Percentiles rank a stretch among this genome's conserved stretches.
phyloP scores from a whole-genome alignment of 2,888 invertebrate genomes.

The Erebia ligea region DNA sequence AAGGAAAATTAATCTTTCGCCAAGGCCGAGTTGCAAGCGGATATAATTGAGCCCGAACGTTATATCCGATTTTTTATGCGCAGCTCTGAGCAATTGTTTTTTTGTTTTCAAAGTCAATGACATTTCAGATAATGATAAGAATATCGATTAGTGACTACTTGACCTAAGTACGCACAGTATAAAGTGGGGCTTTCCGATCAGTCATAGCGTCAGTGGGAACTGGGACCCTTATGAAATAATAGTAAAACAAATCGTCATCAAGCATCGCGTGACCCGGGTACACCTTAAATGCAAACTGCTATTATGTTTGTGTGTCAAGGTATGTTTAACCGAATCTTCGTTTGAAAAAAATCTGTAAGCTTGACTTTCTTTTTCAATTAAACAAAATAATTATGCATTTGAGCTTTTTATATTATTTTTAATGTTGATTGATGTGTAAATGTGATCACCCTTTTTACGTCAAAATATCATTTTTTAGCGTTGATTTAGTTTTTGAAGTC shows the following conservation, averaged over 20 bases:
- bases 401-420: too few relatives aligned
- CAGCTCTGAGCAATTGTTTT: constrained; percentile 9
- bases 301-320: too few relatives aligned
- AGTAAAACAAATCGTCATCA: too few relatives aligned
- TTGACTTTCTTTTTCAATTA: background rate
- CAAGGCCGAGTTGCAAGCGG: constrained; percentile 31
- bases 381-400: too few relatives aligned
- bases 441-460: too few relatives aligned
- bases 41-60: constrained; percentile 22
- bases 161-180: background rate
- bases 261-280: background rate
- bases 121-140: background rate
- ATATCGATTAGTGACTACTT: constrained; percentile 10
- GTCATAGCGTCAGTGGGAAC: background rate
- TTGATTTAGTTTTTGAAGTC: too few relatives aligned
- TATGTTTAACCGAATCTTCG: background rate
- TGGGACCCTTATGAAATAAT: background rate
- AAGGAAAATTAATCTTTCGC: constrained; percentile 34
- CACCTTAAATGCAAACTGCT: background rate
- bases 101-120: constrained; percentile 11
- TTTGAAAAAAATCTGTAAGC: background rate
- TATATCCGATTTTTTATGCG: constrained; percentile 27
- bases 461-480: too few relatives aligned
- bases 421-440: too few relatives aligned
- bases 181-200: background rate